Base-by-base conservation (phyloP, 2,888 invertebrate genomes). In the Pandemis cinnamomeana region DNA sequence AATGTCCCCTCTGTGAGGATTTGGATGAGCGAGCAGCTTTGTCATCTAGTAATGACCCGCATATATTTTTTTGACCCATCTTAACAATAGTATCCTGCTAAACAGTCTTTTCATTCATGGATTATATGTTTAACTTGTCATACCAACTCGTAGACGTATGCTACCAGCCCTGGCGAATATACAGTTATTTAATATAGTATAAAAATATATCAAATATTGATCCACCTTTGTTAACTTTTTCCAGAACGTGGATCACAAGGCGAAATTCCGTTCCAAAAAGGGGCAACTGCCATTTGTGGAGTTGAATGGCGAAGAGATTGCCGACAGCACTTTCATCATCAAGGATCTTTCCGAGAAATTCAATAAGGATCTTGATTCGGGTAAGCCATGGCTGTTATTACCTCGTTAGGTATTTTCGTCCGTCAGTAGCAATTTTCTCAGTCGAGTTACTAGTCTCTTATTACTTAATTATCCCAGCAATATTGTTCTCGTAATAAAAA, bases 201-300 rank as follows among this genome's bases (percentile, higher is more conserved):
- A 10, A 5, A 10, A 27, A n/a, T 27, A 27, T 8, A 11, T 11
- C 5, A 58, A 7, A 8, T 11, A 11, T 27, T 58, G 27, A n/a
- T 58, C 27, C 15, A 62, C 10, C 51, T 13, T 36, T 53, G 8
- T 46, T 36, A 15, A 44, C 44, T 20, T 46, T 58, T 96, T 95
- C 7, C 96, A 98, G 98, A 98, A 98, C 95, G 97, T 98, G 80
- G 98, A 98, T 89, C 98, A 98, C 94, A 98, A 98, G 95, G 96
- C 98, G 95, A 98, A 98, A 88, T 98, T 97, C 95, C 97, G 98
- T 83, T 98, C 98, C 83, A 97, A 97, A 95, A 99, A 99, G 89
- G 98, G 98, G 64, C 98, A 98, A 90, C 95, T 99, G 83, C 99
- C 99, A 51, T 99, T 99, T 94, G 96, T 99, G 80, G 98, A 99